Base-by-base conservation (phyloP, 2,113 vertebrate species). In the Engraulis encrasicolus region DNA sequence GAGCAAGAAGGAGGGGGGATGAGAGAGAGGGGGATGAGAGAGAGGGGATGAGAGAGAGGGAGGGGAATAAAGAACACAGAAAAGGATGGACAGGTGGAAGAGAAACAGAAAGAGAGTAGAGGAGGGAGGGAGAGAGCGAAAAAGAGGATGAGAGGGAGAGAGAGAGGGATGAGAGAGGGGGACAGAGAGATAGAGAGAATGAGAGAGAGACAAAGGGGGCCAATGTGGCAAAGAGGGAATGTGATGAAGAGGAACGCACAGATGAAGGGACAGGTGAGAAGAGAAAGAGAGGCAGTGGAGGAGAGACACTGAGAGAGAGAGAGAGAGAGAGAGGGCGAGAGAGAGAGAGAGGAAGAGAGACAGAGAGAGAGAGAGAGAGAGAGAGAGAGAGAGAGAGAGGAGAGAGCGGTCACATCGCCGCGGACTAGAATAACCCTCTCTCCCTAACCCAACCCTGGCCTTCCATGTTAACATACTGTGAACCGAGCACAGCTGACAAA, bases 391-490 rank as follows among this genome's bases (percentile, higher is more conserved):
- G 61, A 34, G 61, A 71, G 61, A 12, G 52, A 20, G 6, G 52
- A 52, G 34, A 91, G 92, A 92, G 92, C 92, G 93, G 96, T 95
- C 95, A 92, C 90, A 95, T n/a, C n/a, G n/a, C 89, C 94, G 90
- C 85, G 93, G 94, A 94, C 95, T 93, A 94, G 94, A 95, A 95
- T 95, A 93, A 96, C 93, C 92, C 93, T 92, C 94, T 96, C 95
- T 95, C 95, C 94, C 93, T 96, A 96, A 98, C 97, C 97, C 94
- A 96, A 95, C 96, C 96, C 96, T 97, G 96, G 97, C 95, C 96
- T 97, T 96, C 97, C 94, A 94, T 99, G 98, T 98, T 99, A 99
- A 99, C 97, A 99, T 94, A 99, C 96, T 99, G 97, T 97, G 97
- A 99, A 97, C 96, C 94, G 97, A 97, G 95, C 96, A 95, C 94